Evolutionary conservation across 1,140 invertebrate species (phyloP).

Genomic region (Heliconius nattereri): DNA sequence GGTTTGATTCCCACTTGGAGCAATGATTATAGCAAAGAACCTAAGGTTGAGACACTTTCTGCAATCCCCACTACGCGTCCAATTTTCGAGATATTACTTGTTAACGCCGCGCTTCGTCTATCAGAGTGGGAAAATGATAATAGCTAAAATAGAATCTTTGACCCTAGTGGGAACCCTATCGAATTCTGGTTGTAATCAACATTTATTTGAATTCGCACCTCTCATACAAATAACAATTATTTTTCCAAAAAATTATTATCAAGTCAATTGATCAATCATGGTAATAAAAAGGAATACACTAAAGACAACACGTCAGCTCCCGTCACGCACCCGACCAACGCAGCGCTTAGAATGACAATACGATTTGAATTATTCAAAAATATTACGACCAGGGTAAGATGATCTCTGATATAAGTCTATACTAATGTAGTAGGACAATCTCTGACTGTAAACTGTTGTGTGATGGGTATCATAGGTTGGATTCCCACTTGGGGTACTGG

Average conservation of each 20-base stretch:
- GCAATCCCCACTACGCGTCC: background rate
- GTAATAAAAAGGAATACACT: background rate
- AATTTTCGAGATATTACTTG: background rate
- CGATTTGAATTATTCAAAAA: slow-evolving; percentile 21
- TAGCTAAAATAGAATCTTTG: background rate
- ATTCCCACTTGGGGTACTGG: background rate
- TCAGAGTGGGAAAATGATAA: no score
- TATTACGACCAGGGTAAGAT: background rate
- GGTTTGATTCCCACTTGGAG: no score
- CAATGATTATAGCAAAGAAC: no score
- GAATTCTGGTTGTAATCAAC: no score
- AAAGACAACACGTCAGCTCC: background rate
- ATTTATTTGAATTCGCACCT: no score
- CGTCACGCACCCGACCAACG: background rate
- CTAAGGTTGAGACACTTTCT: background rate
- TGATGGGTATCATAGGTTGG: background rate
- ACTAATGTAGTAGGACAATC: no score
- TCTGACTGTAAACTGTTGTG: no score
- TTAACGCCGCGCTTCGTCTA: background rate
- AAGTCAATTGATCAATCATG: slow-evolving; percentile 2
- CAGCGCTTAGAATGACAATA: slow-evolving; percentile 16
- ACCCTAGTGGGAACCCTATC: background rate
- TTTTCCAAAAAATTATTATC: background rate
- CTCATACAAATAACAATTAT: background rate
- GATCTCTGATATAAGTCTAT: background rate